Conservation (phyloP, 2,888 invertebrate genomes). For the Melangyna quadrimaculata region DNA sequence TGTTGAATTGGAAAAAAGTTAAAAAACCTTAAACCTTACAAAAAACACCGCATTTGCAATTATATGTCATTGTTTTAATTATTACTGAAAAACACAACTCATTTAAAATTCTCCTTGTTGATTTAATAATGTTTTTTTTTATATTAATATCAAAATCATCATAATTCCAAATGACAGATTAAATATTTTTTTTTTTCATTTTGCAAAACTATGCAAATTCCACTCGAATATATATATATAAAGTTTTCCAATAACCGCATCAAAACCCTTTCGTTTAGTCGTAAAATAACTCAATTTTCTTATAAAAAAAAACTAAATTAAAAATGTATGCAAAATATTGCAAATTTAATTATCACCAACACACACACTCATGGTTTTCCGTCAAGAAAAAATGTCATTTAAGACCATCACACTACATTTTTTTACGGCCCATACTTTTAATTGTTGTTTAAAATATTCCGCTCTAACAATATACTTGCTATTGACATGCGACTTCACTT, state of each 20-base stretch:
- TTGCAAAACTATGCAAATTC: background rate
- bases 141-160: background rate
- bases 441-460: background rate
- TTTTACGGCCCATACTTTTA: too few relatives aligned
- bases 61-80: background rate
- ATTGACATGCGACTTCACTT: conserved; percentile 20
- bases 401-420: background rate
- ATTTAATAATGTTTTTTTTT: background rate
- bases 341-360: background rate
- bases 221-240: background rate
- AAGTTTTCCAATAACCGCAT: background rate
- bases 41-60: background rate
- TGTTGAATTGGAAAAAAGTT: too few relatives aligned
- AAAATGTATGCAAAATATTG: background rate
- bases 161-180: background rate
- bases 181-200: background rate
- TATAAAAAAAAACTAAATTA: background rate
- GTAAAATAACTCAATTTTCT: background rate
- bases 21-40: background rate
- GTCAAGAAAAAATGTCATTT: background rate
- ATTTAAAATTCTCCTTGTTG: background rate
- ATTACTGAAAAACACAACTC: background rate
- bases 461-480: conserved; percentile 20
- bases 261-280: background rate
- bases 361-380: background rate